phyloP scores from a whole-genome alignment of 2,113 vertebrate genomes.

The Thryonomys swinderianus region DNA sequence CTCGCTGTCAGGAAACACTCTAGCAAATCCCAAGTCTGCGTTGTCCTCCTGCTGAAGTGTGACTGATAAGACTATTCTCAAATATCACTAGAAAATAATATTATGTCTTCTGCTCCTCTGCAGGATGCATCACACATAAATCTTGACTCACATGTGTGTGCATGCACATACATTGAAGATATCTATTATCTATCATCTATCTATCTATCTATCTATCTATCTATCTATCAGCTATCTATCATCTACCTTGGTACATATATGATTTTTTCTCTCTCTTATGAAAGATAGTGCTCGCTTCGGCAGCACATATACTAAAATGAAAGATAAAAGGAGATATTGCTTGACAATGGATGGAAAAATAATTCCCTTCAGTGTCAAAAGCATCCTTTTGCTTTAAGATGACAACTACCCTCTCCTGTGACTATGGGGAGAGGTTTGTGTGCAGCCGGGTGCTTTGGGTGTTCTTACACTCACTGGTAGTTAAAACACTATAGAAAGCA shows the following conservation, averaged over 20 bases:
- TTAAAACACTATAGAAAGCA: conserved; percentile 10
- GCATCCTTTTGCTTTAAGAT: not conserved
- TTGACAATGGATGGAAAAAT: not conserved
- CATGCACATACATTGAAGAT: accelerated
- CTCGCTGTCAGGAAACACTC: conserved; percentile 11
- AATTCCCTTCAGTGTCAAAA: not conserved
- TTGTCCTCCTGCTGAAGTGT: conserved; percentile 32
- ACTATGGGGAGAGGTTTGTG: not conserved
- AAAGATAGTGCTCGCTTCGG: no score
- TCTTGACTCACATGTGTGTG: not conserved
- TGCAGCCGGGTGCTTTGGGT: accelerated
- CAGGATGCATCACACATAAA: no score
- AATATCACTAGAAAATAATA: not conserved
- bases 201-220: no score
- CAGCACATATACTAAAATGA: no score
- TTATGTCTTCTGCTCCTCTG: not conserved
- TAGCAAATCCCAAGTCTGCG: not conserved
- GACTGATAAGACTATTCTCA: conserved; percentile 29
- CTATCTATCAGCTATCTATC: no score
- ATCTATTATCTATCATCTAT: no score
- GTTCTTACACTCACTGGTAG: not conserved
- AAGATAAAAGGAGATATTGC: not conserved
- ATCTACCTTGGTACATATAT: no score
- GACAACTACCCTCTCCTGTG: no score
- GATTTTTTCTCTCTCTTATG: not conserved